Evolutionary conservation across 2,113 vertebrate genomes (phyloP), one percentile per base, ranked within the genome.

Genomic region (Ctenomys sociabilis): DNA sequence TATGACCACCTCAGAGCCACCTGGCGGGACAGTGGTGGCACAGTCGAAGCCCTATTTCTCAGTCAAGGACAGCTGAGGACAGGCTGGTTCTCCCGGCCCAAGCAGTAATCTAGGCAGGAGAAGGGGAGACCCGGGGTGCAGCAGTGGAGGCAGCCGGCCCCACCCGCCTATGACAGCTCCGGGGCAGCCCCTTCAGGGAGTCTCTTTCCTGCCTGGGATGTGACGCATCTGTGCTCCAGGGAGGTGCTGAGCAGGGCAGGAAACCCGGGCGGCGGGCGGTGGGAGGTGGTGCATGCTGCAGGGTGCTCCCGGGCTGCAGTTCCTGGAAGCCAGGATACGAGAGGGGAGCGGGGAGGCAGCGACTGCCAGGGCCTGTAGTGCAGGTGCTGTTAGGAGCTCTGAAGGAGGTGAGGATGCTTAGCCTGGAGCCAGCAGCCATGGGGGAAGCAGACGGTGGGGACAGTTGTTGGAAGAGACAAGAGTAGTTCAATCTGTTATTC

Each of bases 251-350:
- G 24, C 73, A 28, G 37, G 80, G 59, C 82, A 94, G 85, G 92
- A 88, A 89, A 30, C 78, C 49, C 40, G 88, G 85, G 88, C 32
- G 57, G 32, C 2, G 49, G 49, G 49, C 49, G 12, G 12, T 11
- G 35, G 14, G 73, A 54, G 85, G 78, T 26, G 4, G 68, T 83
- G 80, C 83, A 57, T 72, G n/a, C 49, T 93, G 75, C 14, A 32
- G 91, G 96, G 73, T 95, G 94, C 96, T 96, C 95, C 97, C 1
- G 43, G 94, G 64, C 93, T 81, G 77, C 86, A 95, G 95, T 98
- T 97, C 98, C 97, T 97, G 98, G 98, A 98, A 98, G 91, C 68
- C 52, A 70, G 96, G 93, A 89, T 49, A 63, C 63, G 57, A 72
- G n/a, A 61, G 94, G 93, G 90, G 91, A 64, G 63, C 89, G 3